Conservation (phyloP, 2,888 invertebrate genomes). For the Punctoribates punctum region DNA sequence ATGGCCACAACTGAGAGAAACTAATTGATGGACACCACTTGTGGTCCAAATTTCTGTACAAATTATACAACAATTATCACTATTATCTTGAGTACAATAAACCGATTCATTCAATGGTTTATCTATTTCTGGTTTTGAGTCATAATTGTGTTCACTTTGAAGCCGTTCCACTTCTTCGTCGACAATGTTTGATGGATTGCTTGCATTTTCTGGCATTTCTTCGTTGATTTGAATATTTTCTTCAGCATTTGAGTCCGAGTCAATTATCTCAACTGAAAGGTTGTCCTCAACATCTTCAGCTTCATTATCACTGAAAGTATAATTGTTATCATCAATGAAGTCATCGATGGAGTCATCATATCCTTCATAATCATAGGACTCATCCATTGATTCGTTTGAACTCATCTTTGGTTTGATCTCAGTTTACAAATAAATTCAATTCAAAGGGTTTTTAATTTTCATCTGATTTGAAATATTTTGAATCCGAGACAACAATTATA, state of each 20-base stretch:
- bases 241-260: not conserved
- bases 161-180: not conserved
- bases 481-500: no score
- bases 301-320: not conserved
- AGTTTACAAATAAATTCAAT: no score
- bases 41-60: constrained; percentile 85
- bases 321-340: constrained; percentile 15
- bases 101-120: not conserved
- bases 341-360: not conserved
- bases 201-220: not conserved
- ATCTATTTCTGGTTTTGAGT: not conserved
- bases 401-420: not conserved
- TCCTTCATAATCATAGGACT: not conserved
- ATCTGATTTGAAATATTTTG: no score
- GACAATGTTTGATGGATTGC: not conserved
- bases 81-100: constrained; percentile 7
- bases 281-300: not conserved
- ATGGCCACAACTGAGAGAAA: constrained; percentile 87
- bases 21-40: constrained; percentile 76
- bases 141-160: not conserved
- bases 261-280: not conserved
- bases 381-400: not conserved
- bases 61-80: constrained; percentile 65
- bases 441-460: no score
- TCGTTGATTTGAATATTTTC: not conserved